A percentile compares a stretch with the other conserved stretches of the same genome.
phyloP scores from a whole-genome alignment of 2,797 vertebrate species.

The Megaceryle alcyon region DNA sequence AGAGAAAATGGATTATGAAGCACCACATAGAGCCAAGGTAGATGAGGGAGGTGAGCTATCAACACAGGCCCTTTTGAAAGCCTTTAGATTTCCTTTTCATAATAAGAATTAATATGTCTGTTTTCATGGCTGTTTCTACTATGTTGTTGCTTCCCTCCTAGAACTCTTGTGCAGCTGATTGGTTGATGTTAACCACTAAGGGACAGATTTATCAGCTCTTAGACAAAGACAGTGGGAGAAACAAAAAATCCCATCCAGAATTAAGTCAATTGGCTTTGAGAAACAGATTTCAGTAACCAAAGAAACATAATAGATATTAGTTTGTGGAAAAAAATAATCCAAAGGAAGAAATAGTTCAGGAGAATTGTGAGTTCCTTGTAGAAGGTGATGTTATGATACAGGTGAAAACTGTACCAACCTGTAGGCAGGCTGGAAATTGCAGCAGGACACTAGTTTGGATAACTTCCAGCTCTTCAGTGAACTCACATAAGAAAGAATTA shows the following conservation, averaged over 20 bases:
- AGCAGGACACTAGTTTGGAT: neutral
- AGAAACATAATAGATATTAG: neutral
- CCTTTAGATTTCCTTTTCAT: neutral
- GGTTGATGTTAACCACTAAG: neutral
- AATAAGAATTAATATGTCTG: neutral
- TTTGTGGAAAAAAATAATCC: neutral
- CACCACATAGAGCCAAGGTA: neutral
- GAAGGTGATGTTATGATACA: neutral
- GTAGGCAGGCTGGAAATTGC: neutral
- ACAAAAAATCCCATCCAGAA: neutral
- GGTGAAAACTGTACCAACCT: neutral
- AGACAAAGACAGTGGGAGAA: neutral
- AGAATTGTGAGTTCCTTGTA: neutral
- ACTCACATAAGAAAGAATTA: neutral
- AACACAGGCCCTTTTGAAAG: neutral
- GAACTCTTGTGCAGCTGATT: neutral
- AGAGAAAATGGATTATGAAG: neutral
- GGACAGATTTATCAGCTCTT: neutral
- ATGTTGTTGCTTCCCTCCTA: neutral
- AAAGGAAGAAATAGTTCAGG: neutral
- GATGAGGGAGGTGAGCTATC: neutral
- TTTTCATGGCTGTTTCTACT: neutral
- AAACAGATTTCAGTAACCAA: neutral
- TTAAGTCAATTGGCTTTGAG: neutral
- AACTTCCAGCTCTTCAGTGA: conserved; percentile 2